A percentile compares a stretch with the other conserved stretches of the same genome.
These are phyloP conservation scores for Tenthredo scrophulariae DNA, from an alignment of 2,888 invertebrate species.

Conservation along the genomic window DNA sequence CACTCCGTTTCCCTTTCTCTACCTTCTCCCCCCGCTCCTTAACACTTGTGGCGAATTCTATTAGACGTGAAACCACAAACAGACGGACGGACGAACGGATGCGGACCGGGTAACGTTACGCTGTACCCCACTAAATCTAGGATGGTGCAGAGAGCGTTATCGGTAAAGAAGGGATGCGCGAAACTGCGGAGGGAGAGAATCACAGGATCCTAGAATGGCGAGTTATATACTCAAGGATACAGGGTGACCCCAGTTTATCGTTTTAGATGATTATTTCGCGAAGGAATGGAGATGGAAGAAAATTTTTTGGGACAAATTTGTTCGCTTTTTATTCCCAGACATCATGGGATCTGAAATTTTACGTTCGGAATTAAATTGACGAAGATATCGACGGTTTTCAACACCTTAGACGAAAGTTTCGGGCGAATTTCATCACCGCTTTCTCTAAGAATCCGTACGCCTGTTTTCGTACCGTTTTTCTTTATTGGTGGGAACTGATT, in stretches of 20 bases:
- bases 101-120: neutral
- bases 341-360: neutral
- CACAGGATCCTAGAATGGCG: neutral
- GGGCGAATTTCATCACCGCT: neutral
- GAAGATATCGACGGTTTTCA: neutral
- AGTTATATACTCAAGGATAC: neutral
- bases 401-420: neutral
- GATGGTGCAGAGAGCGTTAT: conserved; percentile 2
- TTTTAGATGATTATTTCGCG: neutral
- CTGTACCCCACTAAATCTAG: conserved; percentile 10
- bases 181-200: neutral
- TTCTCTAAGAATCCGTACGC: no score
- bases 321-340: neutral
- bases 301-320: neutral
- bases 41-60: conserved; percentile 19
- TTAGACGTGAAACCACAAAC: conserved; percentile 30
- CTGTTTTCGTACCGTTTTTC: neutral
- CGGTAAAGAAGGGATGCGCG: neutral
- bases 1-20: neutral
- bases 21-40: neutral
- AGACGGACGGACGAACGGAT: neutral
- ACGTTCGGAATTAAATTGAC: neutral
- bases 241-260: neutral
- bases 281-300: neutral
- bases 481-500: neutral